Evolutionary conservation across 2,888 invertebrate species (phyloP).

Genomic region (Schizaphis graminum): DNA sequence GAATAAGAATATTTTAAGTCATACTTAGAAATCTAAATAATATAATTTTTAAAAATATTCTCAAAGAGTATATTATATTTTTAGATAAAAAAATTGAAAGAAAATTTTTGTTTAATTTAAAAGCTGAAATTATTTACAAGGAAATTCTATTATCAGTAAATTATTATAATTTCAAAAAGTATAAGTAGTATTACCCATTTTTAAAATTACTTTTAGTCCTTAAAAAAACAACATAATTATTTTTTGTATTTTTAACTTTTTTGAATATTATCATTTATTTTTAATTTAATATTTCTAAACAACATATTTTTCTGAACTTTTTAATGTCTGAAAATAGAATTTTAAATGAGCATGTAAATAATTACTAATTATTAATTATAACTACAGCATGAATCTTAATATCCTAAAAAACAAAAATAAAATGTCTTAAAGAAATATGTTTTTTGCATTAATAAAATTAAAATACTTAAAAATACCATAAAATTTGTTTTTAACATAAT

Average conservation of each 20-base stretch:
- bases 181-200: neutral
- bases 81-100: neutral
- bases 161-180: neutral
- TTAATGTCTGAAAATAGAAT: no score
- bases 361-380: no score
- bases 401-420: no score
- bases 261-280: no score
- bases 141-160: neutral
- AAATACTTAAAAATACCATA: no score
- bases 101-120: neutral
- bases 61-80: neutral
- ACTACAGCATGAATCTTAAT: no score
- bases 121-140: neutral
- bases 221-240: neutral
- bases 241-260: neutral
- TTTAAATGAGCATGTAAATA: no score
- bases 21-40: neutral
- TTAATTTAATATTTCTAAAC: no score
- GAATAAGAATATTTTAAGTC: neutral
- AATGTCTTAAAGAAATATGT: no score
- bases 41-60: neutral
- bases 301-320: no score
- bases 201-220: neutral
- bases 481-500: no score
- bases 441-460: no score